phyloP scores from a whole-genome alignment of 2,113 vertebrate genomes.

The Shinisaurus crocodilurus region DNA sequence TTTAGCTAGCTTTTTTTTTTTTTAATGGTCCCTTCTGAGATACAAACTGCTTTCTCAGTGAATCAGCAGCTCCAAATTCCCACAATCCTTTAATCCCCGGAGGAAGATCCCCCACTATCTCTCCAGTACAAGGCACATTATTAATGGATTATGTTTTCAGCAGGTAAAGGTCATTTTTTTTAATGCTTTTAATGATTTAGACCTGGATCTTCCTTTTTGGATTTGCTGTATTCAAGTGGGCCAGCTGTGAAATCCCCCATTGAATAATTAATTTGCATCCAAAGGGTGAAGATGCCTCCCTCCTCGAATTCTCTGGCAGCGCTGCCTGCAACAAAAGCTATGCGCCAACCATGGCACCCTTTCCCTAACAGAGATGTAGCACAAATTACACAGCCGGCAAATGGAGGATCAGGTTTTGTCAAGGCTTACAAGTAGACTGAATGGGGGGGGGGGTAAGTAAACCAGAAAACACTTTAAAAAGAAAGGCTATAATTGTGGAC shows the following conservation, averaged over 20 bases:
- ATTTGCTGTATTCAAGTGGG: slow-evolving; percentile 64
- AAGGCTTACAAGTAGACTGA: neutral
- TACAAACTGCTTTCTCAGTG: slow-evolving; percentile 48
- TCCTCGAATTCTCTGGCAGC: slow-evolving; percentile 1
- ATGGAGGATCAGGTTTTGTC: slow-evolving; percentile 2
- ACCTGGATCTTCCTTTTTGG: slow-evolving; percentile 68
- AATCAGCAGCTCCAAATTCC: slow-evolving; percentile 53
- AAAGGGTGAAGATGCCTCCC: slow-evolving; percentile 13
- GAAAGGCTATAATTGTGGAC: too few species aligned
- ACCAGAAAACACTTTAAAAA: neutral
- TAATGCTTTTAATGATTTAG: slow-evolving; percentile 76
- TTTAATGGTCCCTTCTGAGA: slow-evolving; percentile 3
- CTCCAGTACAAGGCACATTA: slow-evolving; percentile 67
- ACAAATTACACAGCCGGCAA: slow-evolving; percentile 7
- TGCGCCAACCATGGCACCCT: fast-evolving
- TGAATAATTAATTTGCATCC: slow-evolving; percentile 39
- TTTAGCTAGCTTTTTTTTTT: neutral
- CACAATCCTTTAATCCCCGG: slow-evolving; percentile 64
- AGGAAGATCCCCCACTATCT: slow-evolving; percentile 72
- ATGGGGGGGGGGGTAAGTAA: neutral
- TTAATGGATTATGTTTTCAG: slow-evolving; percentile 76
- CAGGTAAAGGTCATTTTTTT: slow-evolving; percentile 76
- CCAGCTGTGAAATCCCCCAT: slow-evolving; percentile 44
- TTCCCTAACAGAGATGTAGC: neutral
- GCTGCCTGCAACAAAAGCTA: slow-evolving; percentile 24